These are phyloP conservation scores for Smittia aterrima DNA, from an alignment of 2,888 invertebrate species.

Conservation along the genomic window DNA sequence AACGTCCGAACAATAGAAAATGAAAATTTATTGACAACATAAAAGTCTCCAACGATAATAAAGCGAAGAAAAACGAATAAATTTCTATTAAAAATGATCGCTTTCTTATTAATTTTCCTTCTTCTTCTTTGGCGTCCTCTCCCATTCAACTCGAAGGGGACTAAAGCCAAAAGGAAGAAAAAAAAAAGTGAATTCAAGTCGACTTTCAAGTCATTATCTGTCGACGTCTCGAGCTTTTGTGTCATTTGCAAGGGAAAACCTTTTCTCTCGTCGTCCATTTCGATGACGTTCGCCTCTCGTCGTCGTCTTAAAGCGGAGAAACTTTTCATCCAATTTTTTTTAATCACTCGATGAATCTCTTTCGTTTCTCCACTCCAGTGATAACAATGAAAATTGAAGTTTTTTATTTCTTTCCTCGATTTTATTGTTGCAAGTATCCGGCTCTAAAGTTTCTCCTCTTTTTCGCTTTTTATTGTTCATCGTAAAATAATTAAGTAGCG, in stretches of 20 bases:
- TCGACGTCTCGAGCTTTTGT: conserved; percentile 22
- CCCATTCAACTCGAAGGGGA: background rate
- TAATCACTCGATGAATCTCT: conserved; percentile 28
- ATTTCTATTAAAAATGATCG: conserved; percentile 11
- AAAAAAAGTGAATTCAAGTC: conserved; percentile 6
- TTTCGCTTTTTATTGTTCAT: background rate
- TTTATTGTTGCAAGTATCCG: conserved; percentile 11
- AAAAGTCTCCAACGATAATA: conserved; percentile 8
- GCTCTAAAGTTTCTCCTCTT: background rate
- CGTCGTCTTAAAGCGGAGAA: background rate
- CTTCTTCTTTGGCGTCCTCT: background rate
- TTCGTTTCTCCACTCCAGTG: background rate
- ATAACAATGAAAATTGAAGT: conserved; percentile 34
- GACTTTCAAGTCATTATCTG: background rate
- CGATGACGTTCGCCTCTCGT: conserved; percentile 16
- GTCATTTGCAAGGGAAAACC: conserved; percentile 19
- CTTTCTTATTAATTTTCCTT: conserved; percentile 8
- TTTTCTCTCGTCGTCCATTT: background rate
- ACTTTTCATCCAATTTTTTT: background rate
- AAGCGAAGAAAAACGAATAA: background rate
- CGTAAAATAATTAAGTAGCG: conserved; percentile 8
- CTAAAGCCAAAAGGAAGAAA: background rate
- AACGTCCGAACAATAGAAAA: conserved; percentile 4
- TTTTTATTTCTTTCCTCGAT: conserved; percentile 16
- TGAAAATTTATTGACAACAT: conserved; percentile 11